Conservation (phyloP, 2,888 invertebrate species). For the Chesias legatella region DNA sequence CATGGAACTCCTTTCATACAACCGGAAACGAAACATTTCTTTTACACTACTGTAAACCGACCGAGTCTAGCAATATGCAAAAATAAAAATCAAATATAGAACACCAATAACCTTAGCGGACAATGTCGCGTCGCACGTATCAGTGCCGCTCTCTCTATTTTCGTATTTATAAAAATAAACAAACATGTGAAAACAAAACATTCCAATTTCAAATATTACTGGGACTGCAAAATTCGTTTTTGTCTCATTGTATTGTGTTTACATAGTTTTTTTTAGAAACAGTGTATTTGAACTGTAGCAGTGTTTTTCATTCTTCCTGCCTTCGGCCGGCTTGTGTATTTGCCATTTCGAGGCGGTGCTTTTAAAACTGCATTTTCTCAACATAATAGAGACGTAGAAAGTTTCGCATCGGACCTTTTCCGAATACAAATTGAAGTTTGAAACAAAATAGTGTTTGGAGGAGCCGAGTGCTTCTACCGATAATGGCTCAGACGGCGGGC, state of each 20-base stretch:
- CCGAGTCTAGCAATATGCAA: slow-evolving; percentile 33
- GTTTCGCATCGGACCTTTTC: slow-evolving; percentile 29
- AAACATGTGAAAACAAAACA: slow-evolving; percentile 22
- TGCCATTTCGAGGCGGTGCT: too few relatives aligned
- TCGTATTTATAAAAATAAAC: slow-evolving; percentile 28
- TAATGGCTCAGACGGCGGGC: slow-evolving; percentile 51
- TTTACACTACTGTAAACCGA: slow-evolving; percentile 42
- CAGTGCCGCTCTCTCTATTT: slow-evolving; percentile 41
- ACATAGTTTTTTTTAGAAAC: too few relatives aligned
- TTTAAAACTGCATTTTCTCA: slow-evolving; percentile 6
- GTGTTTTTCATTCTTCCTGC: too few relatives aligned
- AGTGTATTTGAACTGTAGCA: too few relatives aligned
- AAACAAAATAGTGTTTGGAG: slow-evolving; percentile 17
- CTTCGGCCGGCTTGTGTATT: too few relatives aligned
- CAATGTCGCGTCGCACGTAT: slow-evolving; percentile 66
- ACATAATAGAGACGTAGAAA: slow-evolving; percentile 24
- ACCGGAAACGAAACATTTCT: slow-evolving; percentile 1
- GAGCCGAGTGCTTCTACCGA: slow-evolving; percentile 12
- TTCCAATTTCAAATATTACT: slow-evolving; percentile 15
- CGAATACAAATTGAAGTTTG: slow-evolving; percentile 7
- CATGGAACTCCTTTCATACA: too few relatives aligned
- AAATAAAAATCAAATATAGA: slow-evolving; percentile 47
- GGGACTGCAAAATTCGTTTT: too few relatives aligned
- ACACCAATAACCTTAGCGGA: slow-evolving; percentile 59
- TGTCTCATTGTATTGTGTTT: too few relatives aligned